Conservation (phyloP, 2,888 invertebrate species). For the Ormia ochracea region DNA sequence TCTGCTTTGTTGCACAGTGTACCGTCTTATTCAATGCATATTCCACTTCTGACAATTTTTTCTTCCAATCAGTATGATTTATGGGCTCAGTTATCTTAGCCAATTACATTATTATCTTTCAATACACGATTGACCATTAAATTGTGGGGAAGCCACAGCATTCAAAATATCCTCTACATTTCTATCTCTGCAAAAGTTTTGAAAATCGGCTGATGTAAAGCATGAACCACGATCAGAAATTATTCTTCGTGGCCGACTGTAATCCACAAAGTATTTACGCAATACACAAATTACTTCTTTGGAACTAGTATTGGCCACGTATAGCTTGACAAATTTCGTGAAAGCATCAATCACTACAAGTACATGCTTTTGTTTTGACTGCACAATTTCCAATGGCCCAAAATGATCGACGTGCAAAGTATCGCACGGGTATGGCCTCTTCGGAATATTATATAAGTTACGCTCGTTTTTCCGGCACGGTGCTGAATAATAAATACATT, state of each 20-base stretch:
- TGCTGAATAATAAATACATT: no score
- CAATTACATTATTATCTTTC: conserved; percentile 30
- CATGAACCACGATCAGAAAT: conserved; percentile 33
- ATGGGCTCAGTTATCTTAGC: conserved; percentile 19
- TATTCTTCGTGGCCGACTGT: conserved; percentile 33
- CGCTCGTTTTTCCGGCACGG: no score
- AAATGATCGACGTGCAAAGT: no score
- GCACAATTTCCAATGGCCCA: background rate
- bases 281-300: conserved; percentile 21
- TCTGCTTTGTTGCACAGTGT: conserved; percentile 7
- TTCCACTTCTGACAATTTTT: conserved; percentile 24
- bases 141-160: background rate
- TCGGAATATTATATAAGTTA: no score
- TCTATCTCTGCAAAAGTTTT: background rate
- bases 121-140: conserved; percentile 4
- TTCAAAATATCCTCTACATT: background rate
- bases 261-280: conserved; percentile 36
- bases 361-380: conserved; percentile 33
- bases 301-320: conserved; percentile 31
- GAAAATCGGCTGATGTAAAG: conserved; percentile 39
- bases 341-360: conserved; percentile 20
- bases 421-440: no score
- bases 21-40: conserved; percentile 2
- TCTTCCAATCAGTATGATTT: conserved; percentile 41
- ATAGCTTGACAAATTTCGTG: conserved; percentile 17